A percentile compares a stretch with the other conserved stretches of the same genome.
Conservation (phyloP, 2,888 invertebrate species). For the Ennomos erosarius region DNA sequence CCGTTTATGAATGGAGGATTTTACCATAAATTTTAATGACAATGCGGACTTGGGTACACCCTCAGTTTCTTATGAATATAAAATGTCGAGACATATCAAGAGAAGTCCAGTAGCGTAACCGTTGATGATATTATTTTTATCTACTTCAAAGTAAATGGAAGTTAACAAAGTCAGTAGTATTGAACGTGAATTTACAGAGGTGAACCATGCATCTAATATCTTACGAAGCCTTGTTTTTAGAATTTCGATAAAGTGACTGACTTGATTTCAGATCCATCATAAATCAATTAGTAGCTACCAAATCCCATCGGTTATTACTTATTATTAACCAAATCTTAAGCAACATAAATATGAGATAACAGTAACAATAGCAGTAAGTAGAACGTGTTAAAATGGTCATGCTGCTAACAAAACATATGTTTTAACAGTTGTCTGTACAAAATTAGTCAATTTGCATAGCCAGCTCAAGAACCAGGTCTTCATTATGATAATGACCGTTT, state of each 20-base stretch:
- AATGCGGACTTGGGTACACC: slow-evolving; percentile 31
- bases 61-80: slow-evolving; percentile 37
- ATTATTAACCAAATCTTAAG: no score
- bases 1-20: slow-evolving; percentile 30
- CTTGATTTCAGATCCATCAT: no score
- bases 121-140: neutral
- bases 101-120: slow-evolving; percentile 11
- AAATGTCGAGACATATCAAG: slow-evolving; percentile 19
- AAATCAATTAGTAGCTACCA: no score
- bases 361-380: no score
- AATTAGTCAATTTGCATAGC: neutral
- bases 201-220: neutral
- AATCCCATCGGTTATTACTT: no score
- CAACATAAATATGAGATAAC: no score
- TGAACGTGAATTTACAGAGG: neutral
- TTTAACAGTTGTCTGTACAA: neutral
- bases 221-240: no score
- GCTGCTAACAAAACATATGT: neutral
- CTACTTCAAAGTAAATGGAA: no score
- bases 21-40: slow-evolving; percentile 44
- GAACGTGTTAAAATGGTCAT: no score
- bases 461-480: slow-evolving; percentile 6
- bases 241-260: no score
- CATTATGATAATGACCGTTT: slow-evolving; percentile 13
- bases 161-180: slow-evolving; percentile 1